Evolutionary conservation across 2,113 vertebrate species (phyloP).

Genomic region (Indicator maculatus): DNA sequence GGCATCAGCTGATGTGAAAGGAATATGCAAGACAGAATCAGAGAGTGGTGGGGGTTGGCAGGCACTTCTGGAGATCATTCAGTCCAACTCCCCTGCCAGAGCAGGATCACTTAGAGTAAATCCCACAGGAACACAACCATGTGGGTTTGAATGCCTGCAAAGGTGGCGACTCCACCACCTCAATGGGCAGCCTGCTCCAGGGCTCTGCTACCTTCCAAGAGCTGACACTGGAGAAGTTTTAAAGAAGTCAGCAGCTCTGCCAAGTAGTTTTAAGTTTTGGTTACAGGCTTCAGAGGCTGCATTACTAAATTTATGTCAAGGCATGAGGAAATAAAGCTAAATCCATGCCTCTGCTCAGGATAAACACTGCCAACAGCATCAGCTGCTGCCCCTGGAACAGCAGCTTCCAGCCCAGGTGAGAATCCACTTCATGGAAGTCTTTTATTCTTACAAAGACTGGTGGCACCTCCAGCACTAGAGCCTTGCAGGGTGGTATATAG

Average conservation of each 20-base stretch:
- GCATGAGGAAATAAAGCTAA: not conserved
- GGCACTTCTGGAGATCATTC: too few relatives aligned
- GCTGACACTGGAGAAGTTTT: not conserved
- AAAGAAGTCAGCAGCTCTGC: not conserved
- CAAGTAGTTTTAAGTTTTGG: not conserved
- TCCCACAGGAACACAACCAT: too few relatives aligned
- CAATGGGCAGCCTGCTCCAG: too few relatives aligned
- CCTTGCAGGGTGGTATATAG: not conserved
- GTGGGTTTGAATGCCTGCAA: too few relatives aligned
- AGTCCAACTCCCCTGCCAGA: too few relatives aligned
- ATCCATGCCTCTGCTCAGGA: not conserved
- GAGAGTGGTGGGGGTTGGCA: too few relatives aligned
- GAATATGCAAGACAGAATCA: too few relatives aligned
- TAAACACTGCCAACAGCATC: not conserved
- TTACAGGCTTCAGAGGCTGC: not conserved
- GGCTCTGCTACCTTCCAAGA: too few relatives aligned
- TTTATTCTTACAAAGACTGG: not conserved
- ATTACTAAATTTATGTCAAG: not conserved
- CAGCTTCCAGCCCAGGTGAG: not conserved
- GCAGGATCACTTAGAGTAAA: too few relatives aligned
- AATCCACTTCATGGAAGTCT: not conserved
- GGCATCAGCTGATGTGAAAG: too few relatives aligned
- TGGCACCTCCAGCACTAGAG: not conserved
- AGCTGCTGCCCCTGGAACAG: not conserved
- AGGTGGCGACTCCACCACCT: too few relatives aligned